phyloP scores from a whole-genome alignment of 2,797 vertebrate species.

The Carcharodon carcharias region DNA sequence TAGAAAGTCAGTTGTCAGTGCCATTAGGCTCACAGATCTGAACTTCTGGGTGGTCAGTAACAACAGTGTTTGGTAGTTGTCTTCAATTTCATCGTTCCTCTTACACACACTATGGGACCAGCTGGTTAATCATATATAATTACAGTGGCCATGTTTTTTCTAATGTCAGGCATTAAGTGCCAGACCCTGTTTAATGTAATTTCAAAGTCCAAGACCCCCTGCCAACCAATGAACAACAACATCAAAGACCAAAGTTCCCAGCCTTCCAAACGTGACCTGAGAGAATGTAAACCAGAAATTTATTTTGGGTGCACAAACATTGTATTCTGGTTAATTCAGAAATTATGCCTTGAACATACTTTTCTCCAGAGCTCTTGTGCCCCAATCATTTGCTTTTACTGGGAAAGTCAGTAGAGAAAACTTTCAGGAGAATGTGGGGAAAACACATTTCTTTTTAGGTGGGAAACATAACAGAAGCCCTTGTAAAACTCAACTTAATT shows the following conservation, averaged over 20 bases:
- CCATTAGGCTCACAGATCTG: not conserved
- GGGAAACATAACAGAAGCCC: not conserved
- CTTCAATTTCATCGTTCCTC: not conserved
- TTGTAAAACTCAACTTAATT: not conserved
- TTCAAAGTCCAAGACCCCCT: not conserved
- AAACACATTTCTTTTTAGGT: too few species aligned
- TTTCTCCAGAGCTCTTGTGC: not conserved
- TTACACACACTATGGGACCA: not conserved
- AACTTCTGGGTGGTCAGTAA: not conserved
- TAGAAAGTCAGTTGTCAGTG: not conserved
- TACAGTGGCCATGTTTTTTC: not conserved
- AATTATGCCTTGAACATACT: too few species aligned
- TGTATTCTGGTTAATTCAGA: not conserved
- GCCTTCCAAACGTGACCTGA: not conserved
- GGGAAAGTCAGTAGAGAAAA: not conserved
- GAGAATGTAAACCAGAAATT: not conserved
- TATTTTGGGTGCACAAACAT: not conserved
- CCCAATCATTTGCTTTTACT: not conserved
- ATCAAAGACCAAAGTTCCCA: not conserved
- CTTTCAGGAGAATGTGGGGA: not conserved
- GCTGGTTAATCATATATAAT: not conserved
- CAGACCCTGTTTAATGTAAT: not conserved
- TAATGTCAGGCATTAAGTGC: not conserved
- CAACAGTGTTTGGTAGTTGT: not conserved
- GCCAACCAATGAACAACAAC: not conserved